These are phyloP conservation scores for Caenorhabditis plicata DNA, from an alignment of 2,888 invertebrate genomes.

Conservation along the genomic window DNA sequence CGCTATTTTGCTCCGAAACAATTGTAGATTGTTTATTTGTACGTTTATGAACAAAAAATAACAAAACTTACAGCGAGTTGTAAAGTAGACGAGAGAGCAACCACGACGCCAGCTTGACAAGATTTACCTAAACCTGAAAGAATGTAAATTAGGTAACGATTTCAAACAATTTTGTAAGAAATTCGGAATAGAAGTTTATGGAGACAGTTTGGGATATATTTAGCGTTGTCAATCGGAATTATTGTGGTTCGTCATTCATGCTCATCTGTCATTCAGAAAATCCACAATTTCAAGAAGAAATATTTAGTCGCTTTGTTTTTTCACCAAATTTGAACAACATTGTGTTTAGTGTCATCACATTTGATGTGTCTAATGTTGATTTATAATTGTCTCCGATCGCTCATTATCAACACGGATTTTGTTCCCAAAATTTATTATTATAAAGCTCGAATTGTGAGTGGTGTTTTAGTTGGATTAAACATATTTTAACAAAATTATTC, in stretches of 20 bases:
- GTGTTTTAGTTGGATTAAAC: background rate
- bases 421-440: slow-evolving; percentile 1
- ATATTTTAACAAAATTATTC: background rate
- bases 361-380: no score
- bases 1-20: no score
- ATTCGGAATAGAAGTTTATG: background rate
- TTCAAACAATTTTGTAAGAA: background rate
- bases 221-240: no score
- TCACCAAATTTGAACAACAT: slow-evolving; percentile 5
- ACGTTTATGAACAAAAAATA: no score
- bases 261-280: no score
- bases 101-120: slow-evolving; percentile 51
- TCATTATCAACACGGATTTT: no score
- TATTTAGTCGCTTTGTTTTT: slow-evolving; percentile 6
- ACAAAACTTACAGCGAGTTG: slow-evolving; percentile 51
- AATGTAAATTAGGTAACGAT: slow-evolving; percentile 4
- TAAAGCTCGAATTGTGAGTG: background rate
- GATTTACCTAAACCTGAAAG: background rate
- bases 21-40: no score
- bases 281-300: no score
- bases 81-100: slow-evolving; percentile 51
- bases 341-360: slow-evolving; percentile 16
- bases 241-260: slow-evolving; percentile 6
- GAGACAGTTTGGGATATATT: no score
- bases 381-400: no score